Evolutionary conservation across 2,797 vertebrate genomes (phyloP).

Genomic region (Cyprinella venusta): DNA sequence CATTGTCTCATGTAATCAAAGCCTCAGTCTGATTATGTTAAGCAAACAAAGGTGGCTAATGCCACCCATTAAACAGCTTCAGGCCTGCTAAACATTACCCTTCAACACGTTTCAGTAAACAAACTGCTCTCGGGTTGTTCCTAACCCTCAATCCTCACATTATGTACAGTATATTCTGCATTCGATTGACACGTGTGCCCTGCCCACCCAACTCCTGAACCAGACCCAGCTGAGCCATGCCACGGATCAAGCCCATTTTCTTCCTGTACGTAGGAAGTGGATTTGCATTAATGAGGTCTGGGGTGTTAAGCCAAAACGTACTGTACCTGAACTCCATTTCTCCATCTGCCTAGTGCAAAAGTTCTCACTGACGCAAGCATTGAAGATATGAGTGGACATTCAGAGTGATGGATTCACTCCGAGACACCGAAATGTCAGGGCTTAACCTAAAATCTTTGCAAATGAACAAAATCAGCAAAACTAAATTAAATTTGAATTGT

Average conservation of each 20-base stretch:
- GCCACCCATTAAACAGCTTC: constrained; percentile 18
- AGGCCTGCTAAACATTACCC: constrained; percentile 11
- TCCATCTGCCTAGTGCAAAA: constrained; percentile 61
- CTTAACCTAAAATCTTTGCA: neutral
- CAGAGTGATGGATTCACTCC: neutral
- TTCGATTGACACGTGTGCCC: constrained; percentile 15
- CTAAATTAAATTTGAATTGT: too few species aligned
- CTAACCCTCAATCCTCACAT: constrained; percentile 10
- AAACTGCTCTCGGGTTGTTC: constrained; percentile 42
- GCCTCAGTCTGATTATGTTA: constrained; percentile 33
- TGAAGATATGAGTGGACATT: constrained; percentile 45
- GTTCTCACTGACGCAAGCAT: constrained; percentile 70
- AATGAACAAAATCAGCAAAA: neutral
- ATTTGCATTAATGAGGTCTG: constrained; percentile 79
- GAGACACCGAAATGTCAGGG: neutral
- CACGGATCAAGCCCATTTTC: constrained; percentile 64
- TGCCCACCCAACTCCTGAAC: constrained; percentile 38
- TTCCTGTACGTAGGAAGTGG: constrained; percentile 65
- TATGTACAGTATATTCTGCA: constrained; percentile 15
- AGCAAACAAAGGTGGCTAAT: constrained; percentile 39
- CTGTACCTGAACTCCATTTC: constrained; percentile 62
- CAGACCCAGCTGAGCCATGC: constrained; percentile 53
- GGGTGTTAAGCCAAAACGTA: constrained; percentile 62
- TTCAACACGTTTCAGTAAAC: constrained; percentile 19
- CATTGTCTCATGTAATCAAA: constrained; percentile 27